These are phyloP conservation scores for Cataglyphis livida DNA, from an alignment of 2,888 invertebrate species.

Conservation along the genomic window DNA sequence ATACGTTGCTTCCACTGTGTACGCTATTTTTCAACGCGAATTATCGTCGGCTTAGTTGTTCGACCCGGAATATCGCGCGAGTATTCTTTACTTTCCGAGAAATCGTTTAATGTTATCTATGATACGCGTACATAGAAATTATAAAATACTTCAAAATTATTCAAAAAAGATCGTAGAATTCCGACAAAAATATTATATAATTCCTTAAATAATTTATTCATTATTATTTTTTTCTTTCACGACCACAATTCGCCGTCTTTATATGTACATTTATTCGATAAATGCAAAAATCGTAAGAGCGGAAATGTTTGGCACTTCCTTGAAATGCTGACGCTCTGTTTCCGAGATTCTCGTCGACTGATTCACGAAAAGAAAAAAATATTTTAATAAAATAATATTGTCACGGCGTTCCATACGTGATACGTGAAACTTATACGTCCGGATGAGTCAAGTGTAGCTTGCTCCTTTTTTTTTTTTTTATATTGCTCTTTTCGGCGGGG, in stretches of 20 bases:
- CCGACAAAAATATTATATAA: neutral
- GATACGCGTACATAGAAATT: neutral
- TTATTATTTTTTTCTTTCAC: neutral
- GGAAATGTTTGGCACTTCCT: constrained; percentile 49
- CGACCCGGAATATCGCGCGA: neutral
- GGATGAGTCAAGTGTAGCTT: constrained; percentile 31
- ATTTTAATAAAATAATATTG: constrained; percentile 32
- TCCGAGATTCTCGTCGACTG: neutral
- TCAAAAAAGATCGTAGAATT: neutral
- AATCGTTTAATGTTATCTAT: neutral
- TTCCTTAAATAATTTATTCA: neutral
- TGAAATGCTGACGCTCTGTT: neutral
- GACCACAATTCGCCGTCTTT: neutral
- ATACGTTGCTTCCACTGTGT: constrained; percentile 15
- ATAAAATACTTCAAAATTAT: neutral
- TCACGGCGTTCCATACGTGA: constrained; percentile 54
- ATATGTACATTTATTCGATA: neutral
- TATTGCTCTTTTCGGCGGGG: constrained; percentile 19
- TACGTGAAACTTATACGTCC: constrained; percentile 30
- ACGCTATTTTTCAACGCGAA: constrained; percentile 9
- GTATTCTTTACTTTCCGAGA: neutral
- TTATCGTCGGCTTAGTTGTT: neutral
- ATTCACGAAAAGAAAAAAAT: constrained; percentile 34
- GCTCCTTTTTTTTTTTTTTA: constrained; percentile 38
- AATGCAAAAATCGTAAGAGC: neutral